These are phyloP conservation scores for Maniola hyperantus DNA, from an alignment of 2,888 invertebrate genomes.

Conservation along the genomic window DNA sequence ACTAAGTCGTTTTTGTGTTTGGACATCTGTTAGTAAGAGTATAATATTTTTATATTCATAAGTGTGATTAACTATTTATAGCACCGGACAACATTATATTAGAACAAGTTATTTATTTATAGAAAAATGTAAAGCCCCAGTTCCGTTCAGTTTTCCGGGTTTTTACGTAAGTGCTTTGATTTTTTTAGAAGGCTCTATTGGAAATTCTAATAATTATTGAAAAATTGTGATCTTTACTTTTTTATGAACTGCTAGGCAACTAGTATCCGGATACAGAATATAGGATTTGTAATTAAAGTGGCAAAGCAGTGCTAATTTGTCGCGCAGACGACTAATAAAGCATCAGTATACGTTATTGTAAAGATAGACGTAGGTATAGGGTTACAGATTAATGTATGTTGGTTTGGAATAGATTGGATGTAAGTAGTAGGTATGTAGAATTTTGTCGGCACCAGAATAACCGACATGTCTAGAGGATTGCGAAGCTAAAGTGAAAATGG, in stretches of 20 bases:
- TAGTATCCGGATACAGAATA: too few species aligned
- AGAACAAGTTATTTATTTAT: conserved; percentile 21
- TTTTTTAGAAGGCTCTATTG: neutral
- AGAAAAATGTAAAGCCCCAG: conserved; percentile 21
- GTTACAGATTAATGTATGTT: too few species aligned
- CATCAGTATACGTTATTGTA: too few species aligned
- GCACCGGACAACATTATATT: conserved; percentile 14
- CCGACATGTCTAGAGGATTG: too few species aligned
- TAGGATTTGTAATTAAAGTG: neutral
- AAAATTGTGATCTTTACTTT: neutral
- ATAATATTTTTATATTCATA: neutral
- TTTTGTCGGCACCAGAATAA: too few species aligned
- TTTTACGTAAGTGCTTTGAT: conserved; percentile 13
- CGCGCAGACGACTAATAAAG: too few species aligned
- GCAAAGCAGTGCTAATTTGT: too few species aligned
- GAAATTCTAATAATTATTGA: neutral
- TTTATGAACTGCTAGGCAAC: neutral
- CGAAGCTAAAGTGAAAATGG: too few species aligned
- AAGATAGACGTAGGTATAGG: too few species aligned
- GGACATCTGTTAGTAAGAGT: conserved; percentile 2
- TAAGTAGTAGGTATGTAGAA: too few species aligned
- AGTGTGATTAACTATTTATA: conserved; percentile 11
- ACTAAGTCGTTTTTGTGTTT: neutral
- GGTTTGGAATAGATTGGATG: too few species aligned
- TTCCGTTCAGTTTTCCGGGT: conserved; percentile 16